phyloP scores from a whole-genome alignment of 1,140 invertebrate species.

The Ylistrum balloti region DNA sequence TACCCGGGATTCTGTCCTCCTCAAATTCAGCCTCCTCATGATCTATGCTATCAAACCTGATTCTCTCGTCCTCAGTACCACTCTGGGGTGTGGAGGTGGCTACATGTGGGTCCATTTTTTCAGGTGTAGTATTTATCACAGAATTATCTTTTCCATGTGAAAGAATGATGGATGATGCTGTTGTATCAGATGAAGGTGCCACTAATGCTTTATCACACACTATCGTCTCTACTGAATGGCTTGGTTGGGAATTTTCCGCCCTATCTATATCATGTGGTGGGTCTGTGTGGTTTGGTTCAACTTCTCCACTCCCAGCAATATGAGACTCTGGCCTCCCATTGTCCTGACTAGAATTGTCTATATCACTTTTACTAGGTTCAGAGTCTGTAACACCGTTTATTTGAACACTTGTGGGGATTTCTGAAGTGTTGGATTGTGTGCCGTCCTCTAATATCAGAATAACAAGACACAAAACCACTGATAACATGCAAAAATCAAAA shows the following conservation, averaged over 20 bases:
- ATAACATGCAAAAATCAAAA: constrained; percentile 30
- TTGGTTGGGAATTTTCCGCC: background rate
- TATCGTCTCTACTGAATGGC: background rate
- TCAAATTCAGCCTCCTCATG: constrained; percentile 65
- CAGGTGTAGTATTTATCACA: background rate
- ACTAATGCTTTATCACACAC: background rate
- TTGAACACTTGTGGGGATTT: background rate
- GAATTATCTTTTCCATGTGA: background rate
- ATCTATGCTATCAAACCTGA: constrained; percentile 57
- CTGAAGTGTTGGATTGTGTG: background rate
- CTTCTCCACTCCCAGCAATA: background rate
- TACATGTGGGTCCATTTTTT: background rate
- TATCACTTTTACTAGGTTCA: background rate
- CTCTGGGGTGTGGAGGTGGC: constrained; percentile 51
- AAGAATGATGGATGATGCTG: constrained; percentile 9
- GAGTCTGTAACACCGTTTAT: constrained; percentile 3
- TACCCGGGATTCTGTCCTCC: constrained; percentile 67
- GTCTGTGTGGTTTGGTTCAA: background rate
- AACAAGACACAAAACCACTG: constrained; percentile 3
- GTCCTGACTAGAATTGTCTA: constrained; percentile 15
- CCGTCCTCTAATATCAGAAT: constrained; percentile 13
- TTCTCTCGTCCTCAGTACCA: constrained; percentile 43
- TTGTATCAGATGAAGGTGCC: background rate
- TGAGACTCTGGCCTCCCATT: background rate
- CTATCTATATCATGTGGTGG: background rate